These are phyloP conservation scores for Eupithecia subfuscata DNA, from an alignment of 2,888 invertebrate genomes.

Conservation along the genomic window DNA sequence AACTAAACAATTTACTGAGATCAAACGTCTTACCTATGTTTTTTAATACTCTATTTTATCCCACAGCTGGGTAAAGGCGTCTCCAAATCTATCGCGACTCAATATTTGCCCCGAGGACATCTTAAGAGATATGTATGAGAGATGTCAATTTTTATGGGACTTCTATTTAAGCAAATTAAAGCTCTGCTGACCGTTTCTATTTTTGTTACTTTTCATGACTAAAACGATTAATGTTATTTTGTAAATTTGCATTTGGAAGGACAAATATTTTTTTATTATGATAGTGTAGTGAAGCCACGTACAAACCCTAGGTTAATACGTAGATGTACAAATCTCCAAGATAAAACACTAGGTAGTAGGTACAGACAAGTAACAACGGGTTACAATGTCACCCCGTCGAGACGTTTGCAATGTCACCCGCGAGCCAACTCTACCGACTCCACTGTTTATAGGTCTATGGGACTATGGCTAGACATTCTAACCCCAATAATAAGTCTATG, in stretches of 20 bases:
- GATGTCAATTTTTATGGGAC: background rate
- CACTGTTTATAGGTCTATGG: background rate
- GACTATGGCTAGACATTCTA: background rate
- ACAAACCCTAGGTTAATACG: background rate
- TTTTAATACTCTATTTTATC: background rate
- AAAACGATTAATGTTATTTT: background rate
- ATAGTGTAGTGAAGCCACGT: background rate
- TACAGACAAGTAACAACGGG: background rate
- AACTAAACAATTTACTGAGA: slow-evolving; percentile 2
- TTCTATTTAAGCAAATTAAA: too few relatives aligned
- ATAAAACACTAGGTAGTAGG: background rate
- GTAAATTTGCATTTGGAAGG: background rate
- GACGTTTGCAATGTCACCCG: slow-evolving; percentile 7
- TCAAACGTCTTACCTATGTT: background rate
- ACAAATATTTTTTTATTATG: background rate
- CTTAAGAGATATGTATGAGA: background rate
- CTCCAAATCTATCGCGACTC: background rate
- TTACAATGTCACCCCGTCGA: slow-evolving; percentile 4
- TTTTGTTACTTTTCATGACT: background rate
- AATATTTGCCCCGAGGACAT: background rate
- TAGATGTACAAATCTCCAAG: background rate
- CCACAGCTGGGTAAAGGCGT: background rate
- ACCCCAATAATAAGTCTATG: background rate
- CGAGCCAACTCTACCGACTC: slow-evolving; percentile 7
- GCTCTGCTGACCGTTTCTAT: background rate